Evolutionary conservation across 2,113 vertebrate species (phyloP).

Genomic region (Thalassoma bifasciatum): DNA sequence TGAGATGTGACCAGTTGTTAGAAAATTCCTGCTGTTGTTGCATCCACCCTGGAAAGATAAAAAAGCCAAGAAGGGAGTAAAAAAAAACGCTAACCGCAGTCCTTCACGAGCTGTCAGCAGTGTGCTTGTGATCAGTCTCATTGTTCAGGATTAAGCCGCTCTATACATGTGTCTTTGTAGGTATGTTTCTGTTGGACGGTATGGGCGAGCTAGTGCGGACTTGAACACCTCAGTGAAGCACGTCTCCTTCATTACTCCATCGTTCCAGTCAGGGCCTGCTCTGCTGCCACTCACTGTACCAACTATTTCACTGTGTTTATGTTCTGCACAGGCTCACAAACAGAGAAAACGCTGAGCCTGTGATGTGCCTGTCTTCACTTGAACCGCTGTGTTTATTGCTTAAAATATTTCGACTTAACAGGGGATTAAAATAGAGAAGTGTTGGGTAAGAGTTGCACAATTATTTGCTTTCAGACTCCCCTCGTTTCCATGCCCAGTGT

Average conservation of each 20-base stretch:
- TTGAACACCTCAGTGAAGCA: conserved; percentile 63
- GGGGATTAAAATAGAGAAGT: conserved; percentile 33
- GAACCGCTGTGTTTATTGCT: conserved; percentile 4
- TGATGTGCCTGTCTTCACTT: conserved; percentile 33
- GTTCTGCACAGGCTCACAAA: conserved; percentile 48
- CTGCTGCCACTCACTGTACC: conserved; percentile 24
- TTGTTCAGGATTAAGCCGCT: conserved; percentile 15
- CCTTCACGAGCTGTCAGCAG: conserved; percentile 39
- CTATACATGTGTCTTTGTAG: background rate
- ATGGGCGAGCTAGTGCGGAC: conserved; percentile 73
- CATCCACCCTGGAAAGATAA: conserved; percentile 10
- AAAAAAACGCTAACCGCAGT: conserved; percentile 8
- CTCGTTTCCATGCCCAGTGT: background rate
- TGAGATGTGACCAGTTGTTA: conserved; percentile 33
- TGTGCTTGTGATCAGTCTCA: conserved; percentile 44
- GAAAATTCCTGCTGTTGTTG: conserved; percentile 12
- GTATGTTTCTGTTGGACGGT: conserved; percentile 34
- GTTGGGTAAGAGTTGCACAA: conserved; percentile 51
- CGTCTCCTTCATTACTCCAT: conserved; percentile 42
- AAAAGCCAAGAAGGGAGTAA: conserved; percentile 9
- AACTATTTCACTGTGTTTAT: conserved; percentile 54
- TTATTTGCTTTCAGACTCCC: conserved; percentile 21
- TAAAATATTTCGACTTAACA: conserved; percentile 7
- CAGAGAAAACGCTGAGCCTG: conserved; percentile 3
- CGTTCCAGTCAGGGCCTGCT: conserved; percentile 59